Conservation (phyloP, 2,113 vertebrate species). For the Marmota flaviventris region DNA sequence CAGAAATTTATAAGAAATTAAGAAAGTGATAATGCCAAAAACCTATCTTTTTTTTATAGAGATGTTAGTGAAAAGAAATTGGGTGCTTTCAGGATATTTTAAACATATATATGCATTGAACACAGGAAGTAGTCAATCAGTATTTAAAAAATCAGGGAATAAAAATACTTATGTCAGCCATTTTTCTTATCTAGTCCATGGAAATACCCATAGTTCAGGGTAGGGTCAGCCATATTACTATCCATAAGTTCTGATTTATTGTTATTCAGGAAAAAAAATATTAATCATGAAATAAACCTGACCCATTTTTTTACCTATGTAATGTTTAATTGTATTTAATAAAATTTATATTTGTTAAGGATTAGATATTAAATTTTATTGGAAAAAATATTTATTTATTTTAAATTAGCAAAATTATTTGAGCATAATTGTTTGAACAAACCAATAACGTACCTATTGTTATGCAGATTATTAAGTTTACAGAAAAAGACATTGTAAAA, state of each 20-base stretch:
- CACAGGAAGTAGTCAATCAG: neutral
- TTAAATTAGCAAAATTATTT: neutral
- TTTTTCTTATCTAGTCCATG: neutral
- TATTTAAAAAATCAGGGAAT: neutral
- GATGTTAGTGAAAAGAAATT: neutral
- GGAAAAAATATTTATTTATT: neutral
- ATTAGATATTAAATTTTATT: neutral
- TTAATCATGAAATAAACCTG: neutral
- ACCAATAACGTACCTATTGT: neutral
- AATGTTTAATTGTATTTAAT: neutral
- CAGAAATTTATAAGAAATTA: neutral
- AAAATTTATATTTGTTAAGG: neutral
- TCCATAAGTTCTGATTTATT: neutral
- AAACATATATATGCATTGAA: neutral
- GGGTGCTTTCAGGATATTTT: neutral
- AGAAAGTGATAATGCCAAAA: neutral
- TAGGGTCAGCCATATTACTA: neutral
- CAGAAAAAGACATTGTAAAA: neutral
- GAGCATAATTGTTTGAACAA: neutral
- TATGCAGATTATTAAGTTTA: neutral
- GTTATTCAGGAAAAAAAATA: neutral
- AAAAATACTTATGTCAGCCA: neutral
- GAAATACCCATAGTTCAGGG: neutral
- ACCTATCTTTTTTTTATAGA: neutral
- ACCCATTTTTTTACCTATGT: neutral